Conservation (phyloP, 2,888 invertebrate genomes). For the Camponotus fellah region DNA sequence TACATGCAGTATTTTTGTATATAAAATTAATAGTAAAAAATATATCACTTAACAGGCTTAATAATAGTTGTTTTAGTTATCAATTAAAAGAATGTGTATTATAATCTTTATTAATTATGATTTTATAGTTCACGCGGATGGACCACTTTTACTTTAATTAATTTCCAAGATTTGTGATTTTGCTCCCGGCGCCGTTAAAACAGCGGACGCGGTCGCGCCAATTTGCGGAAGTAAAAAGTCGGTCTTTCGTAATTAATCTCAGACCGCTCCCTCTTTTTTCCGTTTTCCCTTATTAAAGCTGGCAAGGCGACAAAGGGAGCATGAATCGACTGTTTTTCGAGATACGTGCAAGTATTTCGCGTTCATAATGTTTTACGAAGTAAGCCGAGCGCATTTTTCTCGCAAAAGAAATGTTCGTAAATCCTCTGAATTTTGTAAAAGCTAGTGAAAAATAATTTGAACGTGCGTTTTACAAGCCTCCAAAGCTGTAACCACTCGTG, state of each 20-base stretch:
- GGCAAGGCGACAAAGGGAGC: slow-evolving; percentile 36
- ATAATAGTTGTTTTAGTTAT: background rate
- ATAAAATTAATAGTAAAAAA: background rate
- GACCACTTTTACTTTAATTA: slow-evolving; percentile 40
- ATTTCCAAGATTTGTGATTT: slow-evolving; percentile 46
- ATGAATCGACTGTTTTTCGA: slow-evolving; percentile 40
- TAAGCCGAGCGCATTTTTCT: slow-evolving; percentile 28
- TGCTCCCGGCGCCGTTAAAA: slow-evolving; percentile 52
- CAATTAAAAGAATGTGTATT: background rate
- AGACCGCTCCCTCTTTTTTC: slow-evolving; percentile 36
- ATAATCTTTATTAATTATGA: slow-evolving; percentile 9
- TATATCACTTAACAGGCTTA: background rate
- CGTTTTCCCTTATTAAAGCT: slow-evolving; percentile 45
- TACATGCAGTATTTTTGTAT: background rate
- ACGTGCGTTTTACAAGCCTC: slow-evolving; percentile 20
- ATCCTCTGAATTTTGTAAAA: slow-evolving; percentile 33
- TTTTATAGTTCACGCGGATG: background rate
- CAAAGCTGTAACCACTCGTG: slow-evolving; percentile 33
- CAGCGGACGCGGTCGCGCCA: slow-evolving; percentile 36
- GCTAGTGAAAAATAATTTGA: slow-evolving; percentile 24
- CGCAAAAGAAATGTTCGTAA: slow-evolving; percentile 1
- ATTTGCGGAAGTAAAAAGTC: slow-evolving; percentile 53
- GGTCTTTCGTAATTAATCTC: slow-evolving; percentile 58
- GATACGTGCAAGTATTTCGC: slow-evolving; percentile 45
- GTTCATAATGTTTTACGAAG: slow-evolving; percentile 41